These are phyloP conservation scores for Puffinus mauretanicus DNA, from an alignment of 2,113 vertebrate species.

Conservation along the genomic window DNA sequence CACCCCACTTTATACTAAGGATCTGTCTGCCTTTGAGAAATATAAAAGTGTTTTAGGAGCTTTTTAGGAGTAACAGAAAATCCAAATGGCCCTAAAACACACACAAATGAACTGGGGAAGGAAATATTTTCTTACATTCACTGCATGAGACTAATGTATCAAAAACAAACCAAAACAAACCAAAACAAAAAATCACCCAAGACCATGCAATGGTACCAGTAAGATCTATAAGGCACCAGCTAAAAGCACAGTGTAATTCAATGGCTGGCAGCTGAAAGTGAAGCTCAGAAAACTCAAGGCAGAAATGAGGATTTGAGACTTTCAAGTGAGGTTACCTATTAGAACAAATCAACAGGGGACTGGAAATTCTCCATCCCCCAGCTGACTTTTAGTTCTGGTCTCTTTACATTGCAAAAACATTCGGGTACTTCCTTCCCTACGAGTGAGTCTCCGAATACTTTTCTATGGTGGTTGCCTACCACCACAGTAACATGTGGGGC, in stretches of 20 bases:
- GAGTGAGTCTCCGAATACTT: neutral
- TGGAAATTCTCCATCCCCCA: neutral
- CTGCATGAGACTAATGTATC: neutral
- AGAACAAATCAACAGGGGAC: neutral
- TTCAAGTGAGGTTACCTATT: neutral
- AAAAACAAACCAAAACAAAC: neutral
- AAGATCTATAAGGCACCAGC: neutral
- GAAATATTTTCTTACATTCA: neutral
- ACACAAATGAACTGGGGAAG: neutral
- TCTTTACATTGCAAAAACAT: neutral
- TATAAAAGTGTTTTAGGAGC: neutral
- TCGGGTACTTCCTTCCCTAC: neutral
- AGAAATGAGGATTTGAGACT: neutral
- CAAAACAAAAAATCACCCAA: neutral
- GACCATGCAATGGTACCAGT: fast-evolving
- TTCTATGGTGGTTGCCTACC: neutral
- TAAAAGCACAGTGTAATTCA: neutral
- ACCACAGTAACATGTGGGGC: neutral
- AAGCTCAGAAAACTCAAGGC: neutral
- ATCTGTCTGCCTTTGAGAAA: neutral
- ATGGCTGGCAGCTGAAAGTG: neutral
- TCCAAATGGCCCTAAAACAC: neutral
- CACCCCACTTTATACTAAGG: neutral
- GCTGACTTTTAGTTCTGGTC: neutral
- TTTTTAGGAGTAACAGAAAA: neutral